Percentiles rank a stretch among this genome's conserved stretches.
Conservation (phyloP, 2,113 vertebrate genomes). For the Isichthys henryi region DNA sequence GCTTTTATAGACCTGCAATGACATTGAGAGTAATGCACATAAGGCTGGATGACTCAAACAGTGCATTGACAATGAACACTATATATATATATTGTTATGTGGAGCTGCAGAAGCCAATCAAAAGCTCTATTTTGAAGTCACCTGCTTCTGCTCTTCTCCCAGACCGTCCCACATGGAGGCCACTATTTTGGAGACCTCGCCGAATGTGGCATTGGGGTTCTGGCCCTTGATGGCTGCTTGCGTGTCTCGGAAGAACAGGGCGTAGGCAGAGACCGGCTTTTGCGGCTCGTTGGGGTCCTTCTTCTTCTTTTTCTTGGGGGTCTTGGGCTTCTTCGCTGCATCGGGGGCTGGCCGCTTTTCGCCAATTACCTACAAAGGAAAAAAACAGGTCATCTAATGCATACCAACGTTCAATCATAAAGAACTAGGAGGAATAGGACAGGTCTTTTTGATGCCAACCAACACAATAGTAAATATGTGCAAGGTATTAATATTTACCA, state of each 20-base stretch:
- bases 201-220: conserved; percentile 96
- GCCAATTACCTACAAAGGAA: conserved; percentile 65
- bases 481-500: background rate
- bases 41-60: conserved; percentile 25
- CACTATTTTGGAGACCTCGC: conserved; percentile 98
- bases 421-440: background rate
- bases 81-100: background rate
- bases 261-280: conserved; percentile 95
- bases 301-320: conserved; percentile 99
- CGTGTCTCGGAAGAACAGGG: conserved; percentile 96
- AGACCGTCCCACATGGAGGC: conserved; percentile 98
- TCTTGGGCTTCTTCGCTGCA: conserved; percentile 94
- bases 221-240: conserved; percentile 99
- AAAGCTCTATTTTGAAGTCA: conserved; percentile 39
- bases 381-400: background rate
- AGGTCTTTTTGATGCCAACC: background rate
- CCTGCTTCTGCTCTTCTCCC: conserved; percentile 98
- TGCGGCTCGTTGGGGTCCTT: conserved; percentile 99
- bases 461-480: background rate
- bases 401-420: background rate
- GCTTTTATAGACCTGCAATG: conserved; percentile 88
- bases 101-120: background rate
- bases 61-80: background rate
- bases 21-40: conserved; percentile 41
- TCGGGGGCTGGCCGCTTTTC: conserved; percentile 95